Percentiles rank a stretch among this genome's conserved stretches.
Conservation (phyloP, 2,113 vertebrate genomes). For the Phyllopteryx taeniolatus region DNA sequence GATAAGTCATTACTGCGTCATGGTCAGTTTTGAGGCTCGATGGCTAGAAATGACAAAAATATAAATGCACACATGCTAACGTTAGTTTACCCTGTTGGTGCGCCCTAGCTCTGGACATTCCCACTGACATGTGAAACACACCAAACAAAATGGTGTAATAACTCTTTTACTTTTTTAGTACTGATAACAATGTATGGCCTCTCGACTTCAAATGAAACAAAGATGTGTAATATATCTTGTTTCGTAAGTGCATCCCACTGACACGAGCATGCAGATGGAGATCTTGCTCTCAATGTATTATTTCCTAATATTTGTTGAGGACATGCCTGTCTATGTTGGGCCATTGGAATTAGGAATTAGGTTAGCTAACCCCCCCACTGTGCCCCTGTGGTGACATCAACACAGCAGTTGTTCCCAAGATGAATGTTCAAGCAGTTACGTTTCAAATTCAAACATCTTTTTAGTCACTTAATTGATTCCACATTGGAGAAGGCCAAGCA, state of each 20-base stretch:
- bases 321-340: neutral
- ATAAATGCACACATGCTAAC: no score
- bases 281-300: neutral
- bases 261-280: neutral
- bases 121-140: slow-evolving; percentile 11
- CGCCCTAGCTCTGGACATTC: neutral
- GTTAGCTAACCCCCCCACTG: neutral
- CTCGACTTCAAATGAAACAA: slow-evolving; percentile 9
- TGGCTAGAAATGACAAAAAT: no score
- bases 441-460: slow-evolving; percentile 11
- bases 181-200: slow-evolving; percentile 10
- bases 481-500: neutral
- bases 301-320: neutral
- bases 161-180: slow-evolving; percentile 1
- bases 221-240: neutral
- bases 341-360: neutral
- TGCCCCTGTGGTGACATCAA: slow-evolving; percentile 2
- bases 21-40: no score
- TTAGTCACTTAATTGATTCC: slow-evolving; percentile 1
- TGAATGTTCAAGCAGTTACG: neutral
- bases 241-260: neutral
- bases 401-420: slow-evolving; percentile 7
- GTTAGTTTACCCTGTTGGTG: no score
- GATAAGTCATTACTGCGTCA: no score
- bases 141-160: neutral